phyloP scores from a whole-genome alignment of 2,797 vertebrate genomes.

The Onychomys leucogaster region DNA sequence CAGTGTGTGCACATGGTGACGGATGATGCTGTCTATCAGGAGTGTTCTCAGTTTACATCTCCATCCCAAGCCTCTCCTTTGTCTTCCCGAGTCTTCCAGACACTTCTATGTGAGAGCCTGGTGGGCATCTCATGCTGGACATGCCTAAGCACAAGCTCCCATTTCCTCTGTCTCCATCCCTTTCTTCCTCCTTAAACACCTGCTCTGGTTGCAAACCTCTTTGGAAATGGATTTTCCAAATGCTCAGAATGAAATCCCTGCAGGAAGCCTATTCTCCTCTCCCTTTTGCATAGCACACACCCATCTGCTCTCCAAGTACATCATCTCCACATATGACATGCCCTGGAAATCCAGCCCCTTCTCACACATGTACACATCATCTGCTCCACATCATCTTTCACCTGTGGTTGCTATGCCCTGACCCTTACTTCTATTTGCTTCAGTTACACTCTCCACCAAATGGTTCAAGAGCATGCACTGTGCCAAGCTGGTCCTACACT shows the following conservation, averaged over 20 bases:
- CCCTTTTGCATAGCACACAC: not conserved
- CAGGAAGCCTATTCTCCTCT: not conserved
- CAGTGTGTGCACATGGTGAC: slow-evolving; percentile 22
- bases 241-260: not conserved
- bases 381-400: not conserved
- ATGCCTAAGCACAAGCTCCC: not conserved
- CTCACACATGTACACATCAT: not conserved
- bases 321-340: not conserved
- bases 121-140: not conserved
- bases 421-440: not conserved
- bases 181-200: not conserved
- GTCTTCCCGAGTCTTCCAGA: not conserved
- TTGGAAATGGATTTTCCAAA: slow-evolving; percentile 42
- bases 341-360: not conserved
- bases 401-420: not conserved
- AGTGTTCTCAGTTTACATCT: not conserved
- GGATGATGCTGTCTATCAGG: not conserved
- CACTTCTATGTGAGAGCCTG: not conserved
- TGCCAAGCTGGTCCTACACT: not conserved
- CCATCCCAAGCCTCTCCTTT: not conserved
- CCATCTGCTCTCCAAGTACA: not conserved
- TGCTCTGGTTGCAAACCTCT: not conserved
- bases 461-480: not conserved
- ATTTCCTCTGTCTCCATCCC: not conserved
- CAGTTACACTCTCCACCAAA: not conserved